Base-by-base conservation (phyloP, 2,113 vertebrate genomes). In the Hemiscyllium ocellatum region DNA sequence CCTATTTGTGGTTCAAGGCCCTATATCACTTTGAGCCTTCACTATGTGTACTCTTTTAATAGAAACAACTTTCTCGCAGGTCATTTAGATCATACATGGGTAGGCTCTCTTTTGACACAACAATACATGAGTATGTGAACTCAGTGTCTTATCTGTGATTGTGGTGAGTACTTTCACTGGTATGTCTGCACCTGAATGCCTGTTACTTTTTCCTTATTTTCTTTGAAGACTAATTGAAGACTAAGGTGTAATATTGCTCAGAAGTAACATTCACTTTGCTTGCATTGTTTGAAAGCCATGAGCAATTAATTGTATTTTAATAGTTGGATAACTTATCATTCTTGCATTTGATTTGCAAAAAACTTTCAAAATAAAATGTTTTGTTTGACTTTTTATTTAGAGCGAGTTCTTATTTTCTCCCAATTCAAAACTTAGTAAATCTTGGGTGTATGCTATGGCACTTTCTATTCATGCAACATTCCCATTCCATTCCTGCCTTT, bases 401-500 rank as follows among this genome's bases (percentile, higher is more conserved):
- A 8, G 89, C 19, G 65, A 33, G 87, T 4, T 90, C 52, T 56
- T 90, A 29, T 13, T 93, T 65, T 66, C 20, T 29, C 29, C 24
- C 33, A 90, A 90, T 66, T 13, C 5, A 93, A 66, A 33, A 66
- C 61, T 66, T 61, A 20, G 17, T 10, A 65, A n/a, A 10, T 66
- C 66, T 66, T n/a, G 17, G 33, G 33, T 47, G 61, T 2, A 93
- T 37, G 10, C 17, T 65, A 20, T 37, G 6, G 8, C n/a, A 93
- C 37, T 66, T 66, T 66, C 89, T 66, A 37, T 66, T 10, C 22
- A 50, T 47, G 10, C 47, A 93, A 66, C 56, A 10, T 37, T 66
- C 61, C 33, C 61, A 37, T 66, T 93, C 66, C 89, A 93, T 93
- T 93, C 37, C 61, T 22, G n/a, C 33, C 61, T 93, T 93, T 93